phyloP scores from a whole-genome alignment of 2,888 invertebrate genomes.

The Notocelia uddmanniana region DNA sequence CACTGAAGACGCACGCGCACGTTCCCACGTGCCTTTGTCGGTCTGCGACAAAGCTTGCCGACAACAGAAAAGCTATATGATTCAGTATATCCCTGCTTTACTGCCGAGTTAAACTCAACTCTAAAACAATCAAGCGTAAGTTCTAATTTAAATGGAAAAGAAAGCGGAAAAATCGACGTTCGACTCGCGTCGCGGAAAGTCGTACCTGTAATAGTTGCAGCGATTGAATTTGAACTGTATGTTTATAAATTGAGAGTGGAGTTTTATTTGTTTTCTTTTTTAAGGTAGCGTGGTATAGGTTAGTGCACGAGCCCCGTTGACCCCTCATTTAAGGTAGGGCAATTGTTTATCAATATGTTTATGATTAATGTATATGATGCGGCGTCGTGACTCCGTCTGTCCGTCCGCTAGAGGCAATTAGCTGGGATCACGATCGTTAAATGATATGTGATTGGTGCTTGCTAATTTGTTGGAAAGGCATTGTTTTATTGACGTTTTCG shows the following conservation, averaged over 20 bases:
- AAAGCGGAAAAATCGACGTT: constrained; percentile 64
- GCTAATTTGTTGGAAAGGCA: constrained; percentile 68
- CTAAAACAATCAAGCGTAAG: constrained; percentile 46
- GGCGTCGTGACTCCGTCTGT: constrained; percentile 72
- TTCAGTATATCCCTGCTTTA: constrained; percentile 47
- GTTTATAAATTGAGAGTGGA: constrained; percentile 45
- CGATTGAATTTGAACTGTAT: constrained; percentile 48
- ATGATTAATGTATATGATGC: constrained; percentile 79
- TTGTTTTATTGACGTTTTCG: constrained; percentile 32
- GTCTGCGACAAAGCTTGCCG: constrained; percentile 81
- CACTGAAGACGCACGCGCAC: constrained; percentile 73
- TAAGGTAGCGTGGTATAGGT: constrained; percentile 57
- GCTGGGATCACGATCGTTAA: constrained; percentile 72
- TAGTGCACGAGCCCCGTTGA: constrained; percentile 65
- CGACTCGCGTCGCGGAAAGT: constrained; percentile 51
- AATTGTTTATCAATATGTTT: constrained; percentile 84
- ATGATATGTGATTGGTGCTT: constrained; percentile 79
- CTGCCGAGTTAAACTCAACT: constrained; percentile 47
- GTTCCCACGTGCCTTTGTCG: constrained; percentile 85
- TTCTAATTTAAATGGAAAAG: constrained; percentile 48
- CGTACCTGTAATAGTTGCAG: constrained; percentile 46
- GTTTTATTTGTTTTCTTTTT: constrained; percentile 47
- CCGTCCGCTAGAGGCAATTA: constrained; percentile 72
- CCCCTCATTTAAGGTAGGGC: constrained; percentile 84
- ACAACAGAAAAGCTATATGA: constrained; percentile 71